Evolutionary conservation across 2,113 vertebrate species (phyloP), one percentile per base, ranked within the genome.

Genomic region (Lampris incognitus): DNA sequence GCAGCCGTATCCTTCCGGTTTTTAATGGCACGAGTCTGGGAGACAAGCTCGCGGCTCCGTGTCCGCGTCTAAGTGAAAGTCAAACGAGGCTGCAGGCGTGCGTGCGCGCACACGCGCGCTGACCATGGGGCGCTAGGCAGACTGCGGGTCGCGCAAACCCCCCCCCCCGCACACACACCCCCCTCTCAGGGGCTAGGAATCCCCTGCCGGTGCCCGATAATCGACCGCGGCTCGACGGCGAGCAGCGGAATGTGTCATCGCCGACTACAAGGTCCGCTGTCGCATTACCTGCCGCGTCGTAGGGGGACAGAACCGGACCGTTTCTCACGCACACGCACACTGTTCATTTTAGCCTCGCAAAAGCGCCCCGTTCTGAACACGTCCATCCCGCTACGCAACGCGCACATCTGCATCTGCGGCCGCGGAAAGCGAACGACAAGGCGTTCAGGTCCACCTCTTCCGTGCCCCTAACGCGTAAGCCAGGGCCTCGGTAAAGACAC

Each of bases 201-300:
- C 78, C 91, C 91, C 86, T 88, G 84, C 63, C 74, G 77, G 87
- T 82, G 81, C 84, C 81, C 85, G 85, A 87, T 90, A 88, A 89
- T 82, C 86, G 87, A 91, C 84, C 87, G 72, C 84, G 83, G 77
- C 64, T 86, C 82, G 67, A 68, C 72, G 82, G 61, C 79, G 59
- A 85, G 72, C 78, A 68, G 64, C 50, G 69, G 87, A 81, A 82
- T 87, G 84, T 91, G 90, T 86, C 81, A 90, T 85, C 88, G 61
- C 82, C 77, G 66, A 78, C 84, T 82, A 73, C 85, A 80, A 9
- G 81, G 72, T 71, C 74, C 73, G 87, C 85, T 89, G 92, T 91
- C 89, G 90, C 92, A 91, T 91, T 89, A 83, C 82, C 67, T 85
- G 88, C 92, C 85, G 86, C 73, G 41, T 4, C 1, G 51, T 3